Evolutionary conservation across 2,888 invertebrate genomes (phyloP).

Genomic region (Synergus japonicus): DNA sequence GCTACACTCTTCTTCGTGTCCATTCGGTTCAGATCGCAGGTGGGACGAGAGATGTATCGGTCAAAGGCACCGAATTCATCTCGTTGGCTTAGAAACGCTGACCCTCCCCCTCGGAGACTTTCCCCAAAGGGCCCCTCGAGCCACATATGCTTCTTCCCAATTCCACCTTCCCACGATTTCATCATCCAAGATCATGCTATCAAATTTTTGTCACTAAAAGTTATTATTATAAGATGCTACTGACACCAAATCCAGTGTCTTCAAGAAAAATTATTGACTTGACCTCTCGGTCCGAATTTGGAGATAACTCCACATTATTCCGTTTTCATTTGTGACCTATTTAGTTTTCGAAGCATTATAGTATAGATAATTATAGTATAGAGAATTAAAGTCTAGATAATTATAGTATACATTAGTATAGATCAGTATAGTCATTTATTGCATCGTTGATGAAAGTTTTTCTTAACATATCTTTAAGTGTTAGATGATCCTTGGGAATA

Average conservation of each 20-base stretch:
- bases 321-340: conserved; percentile 2
- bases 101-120: conserved; percentile 52
- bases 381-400: background rate
- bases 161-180: conserved; percentile 27
- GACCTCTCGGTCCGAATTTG: background rate
- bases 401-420: too few relatives aligned
- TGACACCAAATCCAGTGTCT: conserved; percentile 21
- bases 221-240: conserved; percentile 20
- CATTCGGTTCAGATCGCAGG: background rate
- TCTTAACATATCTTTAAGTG: background rate
- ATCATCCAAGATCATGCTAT: background rate
- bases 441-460: too few relatives aligned
- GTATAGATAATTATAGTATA: background rate
- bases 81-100: conserved; percentile 54
- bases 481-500: background rate
- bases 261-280: conserved; percentile 9
- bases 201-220: conserved; percentile 21
- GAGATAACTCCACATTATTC: conserved; percentile 9
- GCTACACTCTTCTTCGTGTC: conserved; percentile 19
- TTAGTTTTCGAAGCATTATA: background rate
- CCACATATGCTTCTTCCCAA: conserved; percentile 47
- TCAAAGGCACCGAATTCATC: conserved; percentile 53
- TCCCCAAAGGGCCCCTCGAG: conserved; percentile 53
- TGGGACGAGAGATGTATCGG: conserved; percentile 39
- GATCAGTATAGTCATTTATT: too few relatives aligned